Evolutionary conservation across 2,888 invertebrate genomes (phyloP), one percentile per base, ranked within the genome.

Genomic region (Epinotia brunnichana): DNA sequence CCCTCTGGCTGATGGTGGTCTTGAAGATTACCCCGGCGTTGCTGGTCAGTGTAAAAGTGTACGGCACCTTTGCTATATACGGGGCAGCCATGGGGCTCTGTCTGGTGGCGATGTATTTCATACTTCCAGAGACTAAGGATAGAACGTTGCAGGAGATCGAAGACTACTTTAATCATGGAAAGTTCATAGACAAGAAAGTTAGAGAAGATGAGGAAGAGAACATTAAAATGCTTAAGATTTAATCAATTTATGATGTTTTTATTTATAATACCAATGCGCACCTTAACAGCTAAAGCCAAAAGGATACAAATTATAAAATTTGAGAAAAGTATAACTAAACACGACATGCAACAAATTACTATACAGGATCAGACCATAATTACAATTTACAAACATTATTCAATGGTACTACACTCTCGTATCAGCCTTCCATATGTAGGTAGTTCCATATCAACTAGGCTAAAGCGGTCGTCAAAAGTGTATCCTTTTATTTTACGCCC

Each of bases 61-160:
- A 88, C 51, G 90, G 90, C 0, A 88, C 87, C 0, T 90, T 90
- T 68, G 78, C 83, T 15, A 82, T 88, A 0, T 87, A 83, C 60
- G 89, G 87, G 2, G 62, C 76, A 1, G 75, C 82, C 0, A 81
- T 81, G 78, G 79, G 76, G 0, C 4, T 79, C 0, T 51, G 77
- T 19, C 60, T 85, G 19, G n/a, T 74, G 0, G 70, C 73, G 0
- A 61, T 84, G 4, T 82, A 80, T 72, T 79, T 79, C 29, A 77
- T 80, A 7, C 74, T 84, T 3, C 84, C 84, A 0, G 84, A 83
- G 73, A 84, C 84, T 13, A 84, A 83, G 70, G 82, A 83, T 39
- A 81, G 74, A 54, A 84, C 84, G 0, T 73, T 84, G 63, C 83
- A 84, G 35, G 80, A 84, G 70, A 84, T 84, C 0, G 84, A 83